A percentile compares a stretch with the other conserved stretches of the same genome.
phyloP scores from a whole-genome alignment of 2,113 vertebrate species.

The Callithrix jacchus region DNA sequence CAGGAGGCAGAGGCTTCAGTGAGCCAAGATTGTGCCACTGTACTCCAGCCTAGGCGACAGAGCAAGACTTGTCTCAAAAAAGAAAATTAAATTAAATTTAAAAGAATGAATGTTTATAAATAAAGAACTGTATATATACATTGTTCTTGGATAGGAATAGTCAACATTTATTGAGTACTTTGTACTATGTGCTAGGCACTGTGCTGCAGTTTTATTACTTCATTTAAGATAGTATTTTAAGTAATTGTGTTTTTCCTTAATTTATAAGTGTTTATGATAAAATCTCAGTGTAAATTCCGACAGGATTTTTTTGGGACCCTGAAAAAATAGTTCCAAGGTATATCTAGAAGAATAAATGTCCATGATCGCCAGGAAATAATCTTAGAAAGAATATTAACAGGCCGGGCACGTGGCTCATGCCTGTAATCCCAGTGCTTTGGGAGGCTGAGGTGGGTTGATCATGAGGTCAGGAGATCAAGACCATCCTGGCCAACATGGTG shows the following conservation, averaged over 20 bases:
- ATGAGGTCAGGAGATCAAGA: too few species aligned
- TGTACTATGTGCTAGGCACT: background rate
- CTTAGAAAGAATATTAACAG: background rate
- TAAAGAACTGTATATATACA: background rate
- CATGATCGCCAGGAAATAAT: background rate
- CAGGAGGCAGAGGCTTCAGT: too few species aligned
- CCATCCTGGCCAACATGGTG: too few species aligned
- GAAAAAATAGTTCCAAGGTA: background rate
- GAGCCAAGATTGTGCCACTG: too few species aligned
- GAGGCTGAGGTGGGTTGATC: too few species aligned
- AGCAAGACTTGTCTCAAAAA: too few species aligned
- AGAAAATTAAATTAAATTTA: too few species aligned
- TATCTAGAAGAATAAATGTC: background rate
- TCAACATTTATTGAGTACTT: background rate
- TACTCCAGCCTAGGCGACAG: too few species aligned
- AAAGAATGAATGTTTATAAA: background rate
- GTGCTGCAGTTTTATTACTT: constrained; percentile 2
- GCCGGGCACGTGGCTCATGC: too few species aligned
- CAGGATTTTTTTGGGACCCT: background rate
- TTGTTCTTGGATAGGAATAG: constrained; percentile 8
- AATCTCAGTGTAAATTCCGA: background rate
- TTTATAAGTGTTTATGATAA: background rate
- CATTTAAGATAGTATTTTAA: background rate
- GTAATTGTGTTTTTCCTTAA: constrained; percentile 11
- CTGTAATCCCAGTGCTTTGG: too few species aligned